These are phyloP conservation scores for Echinops telfairi DNA, from an alignment of 2,113 vertebrate species.

Conservation along the genomic window DNA sequence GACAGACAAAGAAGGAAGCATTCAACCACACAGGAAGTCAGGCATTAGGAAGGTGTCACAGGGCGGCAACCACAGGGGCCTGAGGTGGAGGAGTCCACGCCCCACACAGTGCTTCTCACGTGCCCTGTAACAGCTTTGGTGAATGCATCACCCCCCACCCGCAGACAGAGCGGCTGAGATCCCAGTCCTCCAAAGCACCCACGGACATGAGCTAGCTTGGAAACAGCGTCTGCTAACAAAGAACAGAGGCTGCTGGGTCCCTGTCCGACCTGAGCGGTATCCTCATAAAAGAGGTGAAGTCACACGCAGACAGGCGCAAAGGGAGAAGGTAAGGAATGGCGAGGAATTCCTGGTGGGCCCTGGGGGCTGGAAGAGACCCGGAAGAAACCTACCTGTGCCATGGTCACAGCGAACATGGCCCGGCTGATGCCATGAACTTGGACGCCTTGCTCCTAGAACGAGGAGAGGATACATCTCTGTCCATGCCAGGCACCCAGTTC, in stretches of 20 bases:
- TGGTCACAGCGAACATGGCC: neutral
- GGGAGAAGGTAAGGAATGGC: neutral
- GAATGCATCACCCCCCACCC: neutral
- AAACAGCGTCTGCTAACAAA: neutral
- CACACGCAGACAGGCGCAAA: neutral
- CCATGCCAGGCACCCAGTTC: neutral
- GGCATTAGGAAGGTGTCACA: neutral
- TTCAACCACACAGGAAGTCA: neutral
- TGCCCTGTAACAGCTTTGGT: neutral
- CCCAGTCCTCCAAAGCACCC: neutral
- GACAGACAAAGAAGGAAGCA: conserved; percentile 53
- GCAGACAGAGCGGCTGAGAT: neutral
- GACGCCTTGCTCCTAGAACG: neutral
- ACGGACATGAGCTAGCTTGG: neutral
- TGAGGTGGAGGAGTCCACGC: neutral
- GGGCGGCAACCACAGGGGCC: neutral
- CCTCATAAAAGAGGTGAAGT: neutral
- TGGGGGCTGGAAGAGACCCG: neutral
- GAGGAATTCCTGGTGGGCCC: neutral
- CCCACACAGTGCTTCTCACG: neutral
- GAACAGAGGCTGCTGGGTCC: neutral
- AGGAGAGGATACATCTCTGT: neutral
- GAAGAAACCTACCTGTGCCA: neutral
- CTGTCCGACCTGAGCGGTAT: neutral
- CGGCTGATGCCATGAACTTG: neutral